Base-by-base conservation (phyloP, 2,113 vertebrate species). In the Chiloscyllium plagiosum region DNA sequence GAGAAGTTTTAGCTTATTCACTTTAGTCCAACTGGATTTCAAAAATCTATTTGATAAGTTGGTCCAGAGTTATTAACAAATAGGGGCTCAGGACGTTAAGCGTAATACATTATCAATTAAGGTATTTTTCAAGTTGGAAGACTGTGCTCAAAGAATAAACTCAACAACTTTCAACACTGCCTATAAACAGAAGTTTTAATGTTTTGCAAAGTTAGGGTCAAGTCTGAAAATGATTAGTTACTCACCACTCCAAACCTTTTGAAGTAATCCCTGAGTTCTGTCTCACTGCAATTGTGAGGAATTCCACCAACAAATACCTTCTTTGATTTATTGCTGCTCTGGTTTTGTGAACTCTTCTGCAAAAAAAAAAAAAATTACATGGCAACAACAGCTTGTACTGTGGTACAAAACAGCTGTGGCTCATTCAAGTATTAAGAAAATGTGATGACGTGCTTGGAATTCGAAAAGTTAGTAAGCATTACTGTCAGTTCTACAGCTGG, bases 251-350 rank as follows among this genome's bases (percentile, higher is more conserved):
- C 99, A 95, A 99, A 99, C 97, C 99, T 99, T 98, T 99, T 99
- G 98, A 99, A 99, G 99, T 99, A 99, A 97, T 99, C 99, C 98
- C 99, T 99, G 98, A 99, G 99, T 98, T 99, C 99, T 96, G 99
- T 98, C 98, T 99, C 99, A 93, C 99, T 99, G 97, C 99, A 99
- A 97, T 99, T 99, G 98, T 99, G 99, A 98, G 99, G 99, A 97
- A 99, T 99, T 97, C 99, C 99, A 97, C 99, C 99, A 96, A 99
- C 99, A 98, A 99, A 99, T 97, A 99, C 99, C 97, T 99, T 99
- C 98, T 99, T 99, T 96, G 99, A 99, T 98, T 99, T 99, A 98
- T 98, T 99, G 98, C 98, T 99, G 69, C 72, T 93, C 97, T 99
- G 99, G 0, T 98, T 98, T 98, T 99, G 98, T 98, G 98, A 98